Conservation (phyloP, 1,140 invertebrate genomes). For the Apis laboriosa region DNA sequence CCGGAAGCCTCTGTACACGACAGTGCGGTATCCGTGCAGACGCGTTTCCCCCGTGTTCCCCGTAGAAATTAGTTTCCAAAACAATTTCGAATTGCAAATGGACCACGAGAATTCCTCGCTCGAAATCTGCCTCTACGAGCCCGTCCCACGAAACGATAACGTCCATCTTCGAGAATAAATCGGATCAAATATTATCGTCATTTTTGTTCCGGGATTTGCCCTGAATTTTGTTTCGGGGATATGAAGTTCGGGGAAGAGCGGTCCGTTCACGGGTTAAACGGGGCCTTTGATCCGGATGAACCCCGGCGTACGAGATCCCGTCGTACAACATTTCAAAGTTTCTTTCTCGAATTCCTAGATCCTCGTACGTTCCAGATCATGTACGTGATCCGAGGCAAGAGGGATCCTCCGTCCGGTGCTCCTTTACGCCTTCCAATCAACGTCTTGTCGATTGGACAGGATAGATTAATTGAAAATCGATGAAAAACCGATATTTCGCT, state of each 20-base stretch:
- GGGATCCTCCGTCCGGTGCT: not conserved
- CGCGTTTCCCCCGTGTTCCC: conserved; percentile 31
- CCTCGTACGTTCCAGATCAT: conserved; percentile 41
- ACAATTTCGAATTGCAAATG: conserved; percentile 59
- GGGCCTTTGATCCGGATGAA: conserved; percentile 58
- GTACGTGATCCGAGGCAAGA: conserved; percentile 46
- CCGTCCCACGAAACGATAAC: too few species aligned
- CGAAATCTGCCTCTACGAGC: not conserved
- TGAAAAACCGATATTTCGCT: not conserved
- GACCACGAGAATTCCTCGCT: conserved; percentile 2
- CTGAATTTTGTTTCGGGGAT: too few species aligned
- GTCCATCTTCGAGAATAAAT: too few species aligned
- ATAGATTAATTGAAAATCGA: conserved; percentile 29
- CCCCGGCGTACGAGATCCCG: conserved; percentile 35
- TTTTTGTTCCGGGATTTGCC: too few species aligned
- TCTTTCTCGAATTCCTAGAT: conserved; percentile 62
- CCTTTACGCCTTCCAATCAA: conserved; percentile 5
- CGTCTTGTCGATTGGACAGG: conserved; percentile 2
- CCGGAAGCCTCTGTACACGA: conserved; percentile 54
- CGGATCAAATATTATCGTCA: too few species aligned
- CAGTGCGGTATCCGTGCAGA: conserved; percentile 46
- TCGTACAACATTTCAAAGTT: conserved; percentile 51
- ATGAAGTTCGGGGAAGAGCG: too few species aligned
- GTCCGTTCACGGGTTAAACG: conserved; percentile 53
- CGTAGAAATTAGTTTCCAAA: conserved; percentile 64